Conservation (phyloP, 2,888 invertebrate species). For the Herminia tarsipennalis region DNA sequence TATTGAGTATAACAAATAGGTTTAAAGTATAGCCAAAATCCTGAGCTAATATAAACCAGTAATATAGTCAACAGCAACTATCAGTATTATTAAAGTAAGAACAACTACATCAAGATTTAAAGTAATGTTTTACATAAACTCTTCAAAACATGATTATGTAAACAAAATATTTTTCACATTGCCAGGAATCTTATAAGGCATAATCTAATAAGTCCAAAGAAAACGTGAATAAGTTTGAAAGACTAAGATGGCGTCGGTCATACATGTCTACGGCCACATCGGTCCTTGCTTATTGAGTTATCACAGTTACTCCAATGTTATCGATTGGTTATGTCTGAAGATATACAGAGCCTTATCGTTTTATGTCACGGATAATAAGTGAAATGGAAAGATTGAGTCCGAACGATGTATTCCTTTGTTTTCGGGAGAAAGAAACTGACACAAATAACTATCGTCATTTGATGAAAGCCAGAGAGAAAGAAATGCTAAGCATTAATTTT, state of each 20-base stretch:
- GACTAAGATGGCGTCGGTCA: constrained; percentile 49
- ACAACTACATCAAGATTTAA: no score
- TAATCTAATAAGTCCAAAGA: constrained; percentile 1
- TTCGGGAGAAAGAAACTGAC: not conserved
- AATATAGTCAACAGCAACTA: no score
- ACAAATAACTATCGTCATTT: no score
- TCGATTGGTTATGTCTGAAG: constrained; percentile 36
- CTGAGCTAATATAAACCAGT: no score
- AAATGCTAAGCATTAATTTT: no score
- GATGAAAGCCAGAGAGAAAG: no score
- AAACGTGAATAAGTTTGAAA: constrained; percentile 8
- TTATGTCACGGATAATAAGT: constrained; percentile 35
- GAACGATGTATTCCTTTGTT: constrained; percentile 27
- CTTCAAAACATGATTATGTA: no score
- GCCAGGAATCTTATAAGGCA: not conserved
- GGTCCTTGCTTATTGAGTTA: constrained; percentile 58
- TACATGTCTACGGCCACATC: constrained; percentile 42
- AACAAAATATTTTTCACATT: not conserved
- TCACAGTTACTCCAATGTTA: constrained; percentile 40
- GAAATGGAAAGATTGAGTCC: constrained; percentile 30
- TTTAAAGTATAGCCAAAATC: no score
- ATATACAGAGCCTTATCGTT: constrained; percentile 32
- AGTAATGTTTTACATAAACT: no score
- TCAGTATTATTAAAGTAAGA: no score
- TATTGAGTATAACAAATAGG: no score